Evolutionary conservation across 2,113 vertebrate species (phyloP).

Genomic region (Hippocampus zosterae): DNA sequence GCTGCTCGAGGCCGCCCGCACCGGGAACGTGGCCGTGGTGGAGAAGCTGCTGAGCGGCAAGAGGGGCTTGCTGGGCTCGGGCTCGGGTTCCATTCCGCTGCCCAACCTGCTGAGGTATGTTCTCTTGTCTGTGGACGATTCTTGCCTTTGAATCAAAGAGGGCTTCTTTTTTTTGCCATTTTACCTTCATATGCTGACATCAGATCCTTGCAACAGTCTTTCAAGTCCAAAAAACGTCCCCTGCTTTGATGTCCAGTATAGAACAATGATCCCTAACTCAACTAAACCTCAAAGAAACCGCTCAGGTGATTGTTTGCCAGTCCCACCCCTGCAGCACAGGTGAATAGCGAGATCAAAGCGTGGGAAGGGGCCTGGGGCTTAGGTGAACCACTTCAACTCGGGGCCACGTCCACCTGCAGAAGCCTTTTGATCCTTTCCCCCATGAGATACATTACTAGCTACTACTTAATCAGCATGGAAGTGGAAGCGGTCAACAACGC

Average conservation of each 20-base stretch:
- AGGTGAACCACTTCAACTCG: not conserved
- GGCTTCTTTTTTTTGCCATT: not conserved
- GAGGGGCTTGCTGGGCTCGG: conserved; percentile 91
- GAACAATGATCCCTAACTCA: not conserved
- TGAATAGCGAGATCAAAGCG: conserved; percentile 58
- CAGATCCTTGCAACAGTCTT: too few relatives aligned
- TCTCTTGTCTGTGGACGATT: not conserved
- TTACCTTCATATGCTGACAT: too few relatives aligned
- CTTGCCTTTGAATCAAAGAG: not conserved
- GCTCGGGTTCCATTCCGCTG: conserved; percentile 88
- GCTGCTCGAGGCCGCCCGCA: conserved; percentile 94
- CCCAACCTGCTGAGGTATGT: conserved; percentile 92
- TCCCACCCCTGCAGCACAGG: conserved; percentile 34
- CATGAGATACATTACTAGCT: not conserved
- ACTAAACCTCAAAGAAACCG: conserved; percentile 9
- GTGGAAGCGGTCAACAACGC: too few relatives aligned
- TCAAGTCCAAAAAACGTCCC: not conserved
- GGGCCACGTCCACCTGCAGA: not conserved
- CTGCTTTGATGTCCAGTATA: not conserved
- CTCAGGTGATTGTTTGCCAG: conserved; percentile 23
- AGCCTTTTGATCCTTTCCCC: not conserved
- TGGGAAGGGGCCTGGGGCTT: conserved; percentile 33
- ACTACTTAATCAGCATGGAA: not conserved
- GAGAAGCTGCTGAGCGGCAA: conserved; percentile 94
- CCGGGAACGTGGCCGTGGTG: conserved; percentile 92